These are phyloP conservation scores for Peucedramus taeniatus DNA, from an alignment of 2,113 vertebrate genomes.

Conservation along the genomic window DNA sequence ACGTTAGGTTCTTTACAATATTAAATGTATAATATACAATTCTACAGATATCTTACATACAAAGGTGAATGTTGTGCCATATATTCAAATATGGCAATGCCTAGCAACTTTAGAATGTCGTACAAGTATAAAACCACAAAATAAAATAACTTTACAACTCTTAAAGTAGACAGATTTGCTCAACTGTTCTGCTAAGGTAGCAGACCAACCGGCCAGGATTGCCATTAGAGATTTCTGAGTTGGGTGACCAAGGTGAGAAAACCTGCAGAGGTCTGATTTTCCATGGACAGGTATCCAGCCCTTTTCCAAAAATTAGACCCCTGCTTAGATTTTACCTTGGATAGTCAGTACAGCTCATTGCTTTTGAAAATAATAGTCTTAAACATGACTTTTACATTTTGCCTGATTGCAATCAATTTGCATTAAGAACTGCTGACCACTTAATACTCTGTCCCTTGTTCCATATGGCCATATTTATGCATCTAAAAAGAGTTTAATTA, in stretches of 20 bases:
- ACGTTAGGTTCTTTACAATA: constrained; percentile 80
- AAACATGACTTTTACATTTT: background rate
- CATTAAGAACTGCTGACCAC: background rate
- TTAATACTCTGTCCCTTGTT: background rate
- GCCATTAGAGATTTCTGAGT: background rate
- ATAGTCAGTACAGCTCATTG: background rate
- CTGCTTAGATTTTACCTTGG: background rate
- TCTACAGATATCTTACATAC: constrained; percentile 78
- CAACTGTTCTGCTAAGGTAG: constrained; percentile 6
- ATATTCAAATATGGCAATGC: constrained; percentile 40
- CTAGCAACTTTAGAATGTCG: constrained; percentile 34
- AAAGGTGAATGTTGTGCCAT: constrained; percentile 53
- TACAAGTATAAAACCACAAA: constrained; percentile 68
- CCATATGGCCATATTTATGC: background rate
- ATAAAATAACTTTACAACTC: constrained; percentile 64
- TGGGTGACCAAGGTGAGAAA: background rate
- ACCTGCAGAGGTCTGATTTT: background rate
- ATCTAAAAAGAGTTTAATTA: constrained; percentile 13
- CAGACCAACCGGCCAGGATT: background rate
- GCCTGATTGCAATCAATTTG: background rate
- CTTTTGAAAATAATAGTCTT: background rate
- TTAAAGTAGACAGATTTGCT: constrained; percentile 33
- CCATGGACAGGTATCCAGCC: constrained; percentile 17
- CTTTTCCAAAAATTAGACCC: constrained; percentile 24
- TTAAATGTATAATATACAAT: constrained; percentile 81